Base-by-base conservation (phyloP, 1,140 invertebrate species). In the Scaptomyza pallida region DNA sequence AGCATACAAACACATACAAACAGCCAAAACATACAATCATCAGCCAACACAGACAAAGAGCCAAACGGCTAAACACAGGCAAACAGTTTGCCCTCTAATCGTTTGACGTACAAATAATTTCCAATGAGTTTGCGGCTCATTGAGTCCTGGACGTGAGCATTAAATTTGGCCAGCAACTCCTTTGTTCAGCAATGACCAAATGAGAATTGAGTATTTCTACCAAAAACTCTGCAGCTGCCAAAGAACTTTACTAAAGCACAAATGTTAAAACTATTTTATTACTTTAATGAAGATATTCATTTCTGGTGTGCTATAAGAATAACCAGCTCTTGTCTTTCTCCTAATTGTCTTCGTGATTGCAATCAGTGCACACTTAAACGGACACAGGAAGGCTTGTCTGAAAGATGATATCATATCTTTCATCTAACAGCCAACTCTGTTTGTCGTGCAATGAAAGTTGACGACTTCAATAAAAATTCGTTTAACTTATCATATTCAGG, bases 51-150 rank as follows among this genome's bases (percentile, higher is more conserved):
- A 52, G 30, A 16, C 16, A 72, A 57, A 69, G 16, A 44, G 56
- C n/a, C 60, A 52, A 21, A 26, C 23, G 5, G 23, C 23, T 26
- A 26, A 26, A 26, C 23, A 26, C 23, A 26, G 23, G 23, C 23
- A 26, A 26, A 45, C 75, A 56, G 62, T 60, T 55, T 30, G 48
- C 45, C 37, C 55, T 57, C 75, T 77, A 77, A 77, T 77, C 75
- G 75, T 69, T 76, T 85, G 81, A 86, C 82, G 82, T 85, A 88
- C 82, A 77, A 85, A 85, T 86, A 85, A 85, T 85, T 86, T 85
- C 54, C 81, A 85, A 85, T 85, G 82, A 88, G 78, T 81, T 85
- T 85, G 77, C 82, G 82, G 77, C 81, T 80, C 81, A 85, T 85
- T 85, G 81, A 78, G 81, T 59, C 15, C 55, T 47, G 59, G 70